A percentile compares a stretch with the other conserved stretches of the same genome.
These are phyloP conservation scores for Sebastiscus albofasciatus DNA, from an alignment of 2,797 vertebrate species.

Conservation along the genomic window DNA sequence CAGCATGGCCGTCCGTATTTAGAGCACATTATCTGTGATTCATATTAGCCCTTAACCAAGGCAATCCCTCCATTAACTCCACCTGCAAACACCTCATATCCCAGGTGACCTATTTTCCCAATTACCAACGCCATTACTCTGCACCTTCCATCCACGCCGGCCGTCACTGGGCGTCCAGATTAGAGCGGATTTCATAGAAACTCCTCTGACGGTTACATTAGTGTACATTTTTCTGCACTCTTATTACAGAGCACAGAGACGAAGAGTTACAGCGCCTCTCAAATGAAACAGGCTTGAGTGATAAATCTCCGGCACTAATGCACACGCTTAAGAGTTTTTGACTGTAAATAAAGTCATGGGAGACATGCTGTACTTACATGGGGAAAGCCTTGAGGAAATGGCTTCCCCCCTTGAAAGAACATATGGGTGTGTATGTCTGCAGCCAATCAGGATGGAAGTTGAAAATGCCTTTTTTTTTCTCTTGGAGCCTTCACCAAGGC, in stretches of 20 bases:
- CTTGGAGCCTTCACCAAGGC: constrained; percentile 1
- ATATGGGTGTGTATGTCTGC: constrained; percentile 61
- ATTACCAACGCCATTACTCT: constrained; percentile 82
- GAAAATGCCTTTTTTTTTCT: constrained; percentile 13
- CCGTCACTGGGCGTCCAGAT: constrained; percentile 63
- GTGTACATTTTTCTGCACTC: constrained; percentile 72
- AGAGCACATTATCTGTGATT: constrained; percentile 80
- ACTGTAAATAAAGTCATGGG: constrained; percentile 81
- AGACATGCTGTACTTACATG: constrained; percentile 72
- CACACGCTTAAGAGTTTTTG: constrained; percentile 73
- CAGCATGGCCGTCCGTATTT: constrained; percentile 82
- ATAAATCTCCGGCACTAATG: constrained; percentile 81
- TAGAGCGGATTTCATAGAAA: constrained; percentile 64
- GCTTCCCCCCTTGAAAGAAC: constrained; percentile 40
- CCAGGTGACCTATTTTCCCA: constrained; percentile 81
- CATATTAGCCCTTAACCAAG: constrained; percentile 77
- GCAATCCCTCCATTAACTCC: constrained; percentile 77
- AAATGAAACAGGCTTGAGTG: constrained; percentile 73
- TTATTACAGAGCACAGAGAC: constrained; percentile 68
- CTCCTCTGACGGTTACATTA: constrained; percentile 69
- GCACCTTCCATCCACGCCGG: constrained; percentile 62
- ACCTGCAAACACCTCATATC: constrained; percentile 81
- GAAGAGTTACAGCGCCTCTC: constrained; percentile 79
- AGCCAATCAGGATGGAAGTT: constrained; percentile 67
- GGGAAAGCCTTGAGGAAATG: constrained; percentile 70